Percentiles rank a stretch among this genome's conserved stretches.
Evolutionary conservation across 1,140 invertebrate species (phyloP).

Genomic region (Bombus ignitus): DNA sequence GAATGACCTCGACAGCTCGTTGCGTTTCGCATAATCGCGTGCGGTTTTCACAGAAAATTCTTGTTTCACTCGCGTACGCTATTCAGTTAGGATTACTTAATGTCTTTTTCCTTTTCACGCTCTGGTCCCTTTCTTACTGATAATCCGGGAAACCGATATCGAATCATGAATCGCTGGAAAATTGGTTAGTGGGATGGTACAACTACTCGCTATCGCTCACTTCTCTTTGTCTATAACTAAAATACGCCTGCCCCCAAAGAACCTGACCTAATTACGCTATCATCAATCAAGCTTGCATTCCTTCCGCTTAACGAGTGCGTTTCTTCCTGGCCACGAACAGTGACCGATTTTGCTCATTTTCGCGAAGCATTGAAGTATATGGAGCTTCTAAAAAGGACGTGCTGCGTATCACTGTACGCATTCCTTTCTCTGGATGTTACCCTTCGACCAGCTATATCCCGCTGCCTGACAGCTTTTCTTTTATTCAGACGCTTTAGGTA

Average conservation of each 20-base stretch:
- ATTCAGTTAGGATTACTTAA: not conserved
- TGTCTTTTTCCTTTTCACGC: not conserved
- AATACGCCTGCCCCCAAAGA: too few relatives aligned
- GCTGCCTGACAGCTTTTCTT: constrained; percentile 52
- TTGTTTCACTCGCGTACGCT: not conserved
- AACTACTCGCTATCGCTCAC: not conserved
- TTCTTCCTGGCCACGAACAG: not conserved
- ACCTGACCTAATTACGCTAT: too few relatives aligned
- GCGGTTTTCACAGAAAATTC: constrained; percentile 26
- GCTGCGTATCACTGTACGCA: too few relatives aligned
- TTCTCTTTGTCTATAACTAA: too few relatives aligned
- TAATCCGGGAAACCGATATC: not conserved
- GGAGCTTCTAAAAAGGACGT: too few relatives aligned
- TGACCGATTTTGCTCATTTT: not conserved
- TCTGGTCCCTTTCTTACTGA: not conserved
- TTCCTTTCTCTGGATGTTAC: not conserved
- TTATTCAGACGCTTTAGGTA: constrained; percentile 66
- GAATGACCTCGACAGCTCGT: constrained; percentile 50
- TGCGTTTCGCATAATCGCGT: constrained; percentile 40
- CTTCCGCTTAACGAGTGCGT: not conserved
- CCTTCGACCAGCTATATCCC: constrained; percentile 1
- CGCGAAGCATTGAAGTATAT: not conserved
- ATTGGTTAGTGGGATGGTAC: not conserved
- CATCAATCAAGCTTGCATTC: not conserved
- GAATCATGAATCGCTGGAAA: not conserved